phyloP scores from a whole-genome alignment of 1,140 invertebrate species.

The Diachasmimorpha longicaudata region DNA sequence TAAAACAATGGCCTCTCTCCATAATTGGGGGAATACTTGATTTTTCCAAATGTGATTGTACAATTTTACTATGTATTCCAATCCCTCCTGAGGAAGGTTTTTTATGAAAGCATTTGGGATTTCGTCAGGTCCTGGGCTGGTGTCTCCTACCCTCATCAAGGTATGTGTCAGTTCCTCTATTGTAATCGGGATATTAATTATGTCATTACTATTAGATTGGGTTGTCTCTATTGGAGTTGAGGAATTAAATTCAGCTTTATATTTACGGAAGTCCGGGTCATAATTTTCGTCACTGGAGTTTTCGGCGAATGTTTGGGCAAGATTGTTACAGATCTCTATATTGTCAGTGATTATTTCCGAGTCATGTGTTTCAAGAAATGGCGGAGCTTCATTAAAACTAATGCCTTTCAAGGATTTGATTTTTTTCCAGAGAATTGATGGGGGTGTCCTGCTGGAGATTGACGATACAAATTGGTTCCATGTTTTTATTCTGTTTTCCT shows the following conservation, averaged over 20 bases:
- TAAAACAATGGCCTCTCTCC: constrained; percentile 49
- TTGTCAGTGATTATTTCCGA: background rate
- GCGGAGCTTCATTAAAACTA: background rate
- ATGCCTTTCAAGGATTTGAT: constrained; percentile 23
- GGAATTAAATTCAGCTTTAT: constrained; percentile 17
- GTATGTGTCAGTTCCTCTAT: background rate
- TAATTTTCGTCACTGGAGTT: constrained; percentile 43
- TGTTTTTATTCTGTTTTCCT: constrained; percentile 15
- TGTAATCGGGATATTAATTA: background rate
- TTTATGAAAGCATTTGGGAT: constrained; percentile 37
- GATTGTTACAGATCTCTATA: constrained; percentile 30
- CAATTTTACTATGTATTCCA: constrained; percentile 35
- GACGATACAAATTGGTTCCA: constrained; percentile 22
- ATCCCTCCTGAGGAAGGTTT: constrained; percentile 33
- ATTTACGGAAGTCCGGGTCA: constrained; percentile 23
- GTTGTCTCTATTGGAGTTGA: background rate
- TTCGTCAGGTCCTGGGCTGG: constrained; percentile 32
- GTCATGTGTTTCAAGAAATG: background rate
- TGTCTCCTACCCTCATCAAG: constrained; percentile 8
- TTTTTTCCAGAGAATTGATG: constrained; percentile 22
- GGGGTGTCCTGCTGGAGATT: background rate
- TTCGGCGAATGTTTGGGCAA: constrained; percentile 38
- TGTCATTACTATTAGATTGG: background rate
- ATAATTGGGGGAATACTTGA: constrained; percentile 37
- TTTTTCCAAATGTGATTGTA: constrained; percentile 40